Evolutionary conservation across 2,888 invertebrate species (phyloP).

Genomic region (Galerucella pusilla): DNA sequence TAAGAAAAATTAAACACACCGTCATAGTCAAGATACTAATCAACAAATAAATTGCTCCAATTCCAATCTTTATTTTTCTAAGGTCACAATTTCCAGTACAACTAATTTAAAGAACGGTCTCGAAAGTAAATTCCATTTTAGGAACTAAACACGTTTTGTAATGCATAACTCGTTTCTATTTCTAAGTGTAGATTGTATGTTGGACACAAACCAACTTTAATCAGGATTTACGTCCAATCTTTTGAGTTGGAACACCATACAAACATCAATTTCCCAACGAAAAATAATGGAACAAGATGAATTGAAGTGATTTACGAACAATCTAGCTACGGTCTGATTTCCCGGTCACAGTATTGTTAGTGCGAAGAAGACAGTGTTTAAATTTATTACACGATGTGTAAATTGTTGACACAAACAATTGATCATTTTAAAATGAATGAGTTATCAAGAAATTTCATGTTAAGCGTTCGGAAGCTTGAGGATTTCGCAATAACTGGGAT

Average conservation of each 20-base stretch:
- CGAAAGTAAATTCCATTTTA: constrained; percentile 23
- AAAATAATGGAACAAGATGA: constrained; percentile 34
- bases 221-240: constrained; percentile 43
- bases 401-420: background rate
- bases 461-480: background rate
- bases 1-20: background rate
- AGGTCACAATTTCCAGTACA: background rate
- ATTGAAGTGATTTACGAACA: constrained; percentile 29
- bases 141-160: constrained; percentile 34
- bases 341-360: background rate
- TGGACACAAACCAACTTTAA: constrained; percentile 41
- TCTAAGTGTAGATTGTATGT: constrained; percentile 37
- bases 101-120: constrained; percentile 17
- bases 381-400: background rate
- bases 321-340: background rate
- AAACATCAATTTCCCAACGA: constrained; percentile 31
- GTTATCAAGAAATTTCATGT: background rate
- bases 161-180: constrained; percentile 33
- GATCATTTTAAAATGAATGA: background rate
- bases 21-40: background rate
- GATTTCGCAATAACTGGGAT: constrained; percentile 4
- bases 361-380: background rate
- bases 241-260: constrained; percentile 36
- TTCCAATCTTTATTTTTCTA: constrained; percentile 14
- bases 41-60: constrained; percentile 9